Base-by-base conservation (phyloP, 2,888 invertebrate genomes). In the Junonia oenone region DNA sequence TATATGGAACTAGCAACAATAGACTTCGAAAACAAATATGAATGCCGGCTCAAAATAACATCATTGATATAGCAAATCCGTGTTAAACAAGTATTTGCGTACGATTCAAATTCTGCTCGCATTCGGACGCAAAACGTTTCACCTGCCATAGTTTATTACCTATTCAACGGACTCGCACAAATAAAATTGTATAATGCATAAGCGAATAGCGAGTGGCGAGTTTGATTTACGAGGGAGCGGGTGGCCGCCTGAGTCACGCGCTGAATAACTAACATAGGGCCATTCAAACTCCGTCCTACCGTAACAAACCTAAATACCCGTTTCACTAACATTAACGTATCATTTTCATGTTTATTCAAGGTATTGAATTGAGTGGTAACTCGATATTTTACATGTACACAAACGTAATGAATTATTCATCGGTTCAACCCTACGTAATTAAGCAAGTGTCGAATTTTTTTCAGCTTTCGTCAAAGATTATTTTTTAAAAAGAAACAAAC, bases 131-230 rank as follows among this genome's bases (percentile, higher is more conserved):
- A 73, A 76, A 81, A 75, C 80, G 78, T 84, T 86, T 83, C 83
- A 87, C 87, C 87, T 85, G 87, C 81, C 79, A 84, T 81, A 84
- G 83, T 87, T 87, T 89, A 88, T 90, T 85, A 89, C 85, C 87
- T 88, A 90, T 90, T 90, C 90, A 89, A 79, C 83, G 80, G 79
- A 82, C 83, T 87, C 83, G 85, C 82, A 87, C 90, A 90, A 90
- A 90, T 90, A 90, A 90, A 90, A 90, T 89, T 90, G 88, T 90
- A 89, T 90, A 90, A 90, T 90, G 87, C 84, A 90, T 89, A 90
- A 86, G 87, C 89, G 88, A 89, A 89, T 85, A 81, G 88, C 88
- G 87, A 86, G 86, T 84, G 83, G 86, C 80, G 83, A 83, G 87
- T 89, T 87, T 90, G 90, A 90, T 90, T 90, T 90, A 90, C 85